These are phyloP conservation scores for Proterorhinus semilunaris DNA, from an alignment of 2,113 vertebrate species.

Conservation along the genomic window DNA sequence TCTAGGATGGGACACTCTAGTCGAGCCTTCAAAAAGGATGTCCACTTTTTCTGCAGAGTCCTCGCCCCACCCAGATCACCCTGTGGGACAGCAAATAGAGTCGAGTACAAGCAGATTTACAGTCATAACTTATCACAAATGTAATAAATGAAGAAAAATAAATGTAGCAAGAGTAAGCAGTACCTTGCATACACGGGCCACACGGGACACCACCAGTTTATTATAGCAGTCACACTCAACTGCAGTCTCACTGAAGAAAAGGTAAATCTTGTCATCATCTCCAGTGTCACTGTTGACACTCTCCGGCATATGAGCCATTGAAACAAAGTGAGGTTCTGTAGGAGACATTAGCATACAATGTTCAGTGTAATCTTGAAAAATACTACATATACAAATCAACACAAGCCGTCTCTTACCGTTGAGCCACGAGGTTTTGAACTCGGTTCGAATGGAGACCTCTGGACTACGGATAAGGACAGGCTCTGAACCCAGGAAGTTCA, in stretches of 20 bases:
- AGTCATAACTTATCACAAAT: too few species aligned
- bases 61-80: slow-evolving; percentile 77
- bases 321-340: slow-evolving; percentile 82
- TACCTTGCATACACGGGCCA: slow-evolving; percentile 84
- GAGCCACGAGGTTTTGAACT: slow-evolving; percentile 77
- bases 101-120: slow-evolving; percentile 1
- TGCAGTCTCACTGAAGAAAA: slow-evolving; percentile 84
- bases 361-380: neutral
- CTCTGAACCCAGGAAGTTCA: slow-evolving; percentile 82
- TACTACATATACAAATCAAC: neutral
- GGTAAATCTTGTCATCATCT: slow-evolving; percentile 82
- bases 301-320: slow-evolving; percentile 75
- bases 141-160: too few species aligned
- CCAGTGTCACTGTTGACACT: slow-evolving; percentile 57
- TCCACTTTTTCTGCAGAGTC: slow-evolving; percentile 79
- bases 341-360: neutral
- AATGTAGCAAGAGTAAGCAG: neutral
- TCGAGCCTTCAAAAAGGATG: slow-evolving; percentile 79
- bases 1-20: slow-evolving; percentile 75
- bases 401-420: slow-evolving; percentile 60
- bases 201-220: slow-evolving; percentile 78
- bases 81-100: slow-evolving; percentile 43
- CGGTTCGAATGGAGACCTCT: slow-evolving; percentile 68
- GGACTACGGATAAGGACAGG: slow-evolving; percentile 70
- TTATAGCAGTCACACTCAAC: slow-evolving; percentile 81